Base-by-base conservation (phyloP, 1,140 invertebrate genomes). In the Acromyrmex heyeri region DNA sequence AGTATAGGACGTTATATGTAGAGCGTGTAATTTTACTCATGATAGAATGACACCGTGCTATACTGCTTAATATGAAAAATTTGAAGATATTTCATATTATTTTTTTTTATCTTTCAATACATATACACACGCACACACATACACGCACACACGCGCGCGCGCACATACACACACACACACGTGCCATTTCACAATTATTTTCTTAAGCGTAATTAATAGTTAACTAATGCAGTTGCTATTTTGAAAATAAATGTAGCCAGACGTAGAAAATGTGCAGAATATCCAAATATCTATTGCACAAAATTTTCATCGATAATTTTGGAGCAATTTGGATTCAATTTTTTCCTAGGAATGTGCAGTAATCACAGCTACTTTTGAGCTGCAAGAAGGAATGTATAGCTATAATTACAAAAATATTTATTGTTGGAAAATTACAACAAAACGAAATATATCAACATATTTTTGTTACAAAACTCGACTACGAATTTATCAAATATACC, bases 171-270 rank as follows among this genome's bases (percentile, higher is more conserved):
- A 38, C 50, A 16, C 5, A 69, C 64, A 44, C 65, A 48, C 38
- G 64, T 69, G n/a, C 38, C 62, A 44, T 5, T 69, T 12, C 14
- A 73, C 12, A 30, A 73, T 61, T 53, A 69, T 82, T 72, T 27
- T 59, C 55, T 72, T 59, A 61, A 12, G 24, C n/a, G 24, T 72
- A 72, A 72, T 82, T 82, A 82, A 14, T 72, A 70, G 55, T 18
- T 7, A 34, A 72, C 14, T 27, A 53, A 61, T 18, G 67, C 34
- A 61, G n/a, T 73, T 72, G 24, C 24, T 38, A 72, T 72, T 48
- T 72, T 38, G 21, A 34, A 55, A 27, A 14, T 59, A 72, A 59
- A 30, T 82, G 16, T 69, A 65, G 12, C 38, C 27, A 55, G n/a
- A 67, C n/a, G 24, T 10, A 34, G 12, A 21, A 30, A 73, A 82